Evolutionary conservation across 2,888 invertebrate genomes (phyloP).

Genomic region (Nemotelus nigrinus): DNA sequence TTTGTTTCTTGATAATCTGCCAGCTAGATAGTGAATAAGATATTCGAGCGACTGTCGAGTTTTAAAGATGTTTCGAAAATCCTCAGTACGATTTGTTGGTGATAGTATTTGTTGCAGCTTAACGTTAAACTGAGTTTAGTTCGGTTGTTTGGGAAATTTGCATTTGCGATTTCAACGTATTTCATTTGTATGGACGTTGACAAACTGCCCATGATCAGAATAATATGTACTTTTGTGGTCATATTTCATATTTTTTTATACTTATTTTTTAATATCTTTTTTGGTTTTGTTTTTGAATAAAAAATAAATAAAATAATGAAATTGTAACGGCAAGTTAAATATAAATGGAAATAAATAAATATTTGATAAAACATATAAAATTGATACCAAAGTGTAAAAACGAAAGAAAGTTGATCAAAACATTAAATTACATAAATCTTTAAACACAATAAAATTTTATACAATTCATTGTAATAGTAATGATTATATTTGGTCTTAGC

Average conservation of each 20-base stretch:
- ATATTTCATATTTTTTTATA: constrained; percentile 38
- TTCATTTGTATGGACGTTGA: constrained; percentile 57
- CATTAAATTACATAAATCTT: not conserved
- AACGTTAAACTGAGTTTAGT: too few relatives aligned
- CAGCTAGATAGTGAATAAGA: too few relatives aligned
- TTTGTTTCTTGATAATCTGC: too few relatives aligned
- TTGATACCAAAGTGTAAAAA: not conserved
- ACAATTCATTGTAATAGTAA: not conserved
- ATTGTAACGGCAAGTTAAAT: constrained; percentile 38
- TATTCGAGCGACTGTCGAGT: too few relatives aligned
- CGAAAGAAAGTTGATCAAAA: not conserved
- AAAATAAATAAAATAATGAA: constrained; percentile 29
- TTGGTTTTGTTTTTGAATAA: constrained; percentile 51
- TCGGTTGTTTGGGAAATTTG: not conserved
- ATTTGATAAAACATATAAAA: not conserved
- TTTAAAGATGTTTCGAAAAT: too few relatives aligned
- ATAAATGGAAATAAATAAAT: constrained; percentile 33
- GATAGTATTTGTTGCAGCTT: too few relatives aligned
- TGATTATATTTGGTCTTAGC: constrained; percentile 24
- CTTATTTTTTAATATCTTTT: constrained; percentile 38
- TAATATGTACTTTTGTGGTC: constrained; percentile 51
- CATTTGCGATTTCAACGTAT: not conserved
- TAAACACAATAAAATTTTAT: constrained; percentile 7
- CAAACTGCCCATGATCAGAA: constrained; percentile 64
- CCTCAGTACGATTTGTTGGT: too few relatives aligned